Evolutionary conservation across 2,797 vertebrate genomes (phyloP), one percentile per base, ranked within the genome.

Genomic region (Gorsachius magnificus): DNA sequence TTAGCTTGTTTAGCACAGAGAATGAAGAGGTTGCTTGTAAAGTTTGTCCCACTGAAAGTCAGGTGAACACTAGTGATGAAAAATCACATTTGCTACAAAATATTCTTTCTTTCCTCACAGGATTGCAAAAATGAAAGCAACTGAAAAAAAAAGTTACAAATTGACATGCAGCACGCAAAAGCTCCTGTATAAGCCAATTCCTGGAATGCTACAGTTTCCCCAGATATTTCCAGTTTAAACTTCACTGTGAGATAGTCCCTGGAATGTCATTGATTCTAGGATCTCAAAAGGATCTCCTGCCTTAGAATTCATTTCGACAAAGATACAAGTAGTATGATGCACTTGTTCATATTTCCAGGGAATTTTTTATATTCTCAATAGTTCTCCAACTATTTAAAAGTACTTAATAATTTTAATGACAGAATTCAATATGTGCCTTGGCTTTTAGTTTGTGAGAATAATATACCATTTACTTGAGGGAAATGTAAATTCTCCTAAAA

Each of bases 391-490:
- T 89, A 78, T 92, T 93, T 88, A 70, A 78, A 96, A 89, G 45
- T 89, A 92, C 41, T 90, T 91, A 85, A 94, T 95, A 89, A 90
- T 89, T 97, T 96, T 82, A 95, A 82, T 77, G 48, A 64, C 64
- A 93, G 46, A 74, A 94, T 95, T 95, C 78, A 90, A 33, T 94
- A 91, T 75, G 33, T 92, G 43, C 18, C 50, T 96, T 92, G 76
- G 53, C 77, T 97, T 97, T 97, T 94, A 85, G 91, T 93, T 95
- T 93, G 66, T 85, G 48, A 93, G 38, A 22, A 57, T 69, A 87
- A 93, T 87, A 93, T 91, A 51, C 31, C 58, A 87, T 94, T 97
- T 96, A 64, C 46, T 88, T 95, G 53, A 87, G 35, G 22, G 75
- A 97, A 97, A 91, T 78, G 68, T 70, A 35, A 57, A 79, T 76